phyloP scores from a whole-genome alignment of 2,888 invertebrate genomes.

The Eueremaeus valkanovi region DNA sequence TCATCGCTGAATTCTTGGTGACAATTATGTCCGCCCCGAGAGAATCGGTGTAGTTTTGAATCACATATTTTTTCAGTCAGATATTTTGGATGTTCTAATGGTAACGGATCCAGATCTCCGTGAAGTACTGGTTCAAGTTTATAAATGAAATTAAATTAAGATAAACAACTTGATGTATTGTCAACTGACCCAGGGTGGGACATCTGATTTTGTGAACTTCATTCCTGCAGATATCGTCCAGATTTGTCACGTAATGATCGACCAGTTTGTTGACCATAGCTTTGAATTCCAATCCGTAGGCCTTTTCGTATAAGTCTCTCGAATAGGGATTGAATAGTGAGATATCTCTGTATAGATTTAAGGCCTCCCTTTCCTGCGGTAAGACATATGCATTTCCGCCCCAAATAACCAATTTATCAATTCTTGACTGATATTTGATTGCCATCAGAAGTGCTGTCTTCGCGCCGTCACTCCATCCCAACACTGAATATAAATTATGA shows the following conservation, averaged over 20 bases:
- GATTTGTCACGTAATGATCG: conserved; percentile 27
- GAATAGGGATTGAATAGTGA: conserved; percentile 19
- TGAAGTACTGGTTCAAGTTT: background rate
- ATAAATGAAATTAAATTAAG: background rate
- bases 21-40: conserved; percentile 16
- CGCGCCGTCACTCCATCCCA: conserved; percentile 54
- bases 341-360: background rate
- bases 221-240: conserved; percentile 3
- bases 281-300: conserved; percentile 27
- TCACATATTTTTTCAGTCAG: conserved; percentile 2
- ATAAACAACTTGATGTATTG: no score
- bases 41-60: conserved; percentile 17
- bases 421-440: conserved; percentile 49
- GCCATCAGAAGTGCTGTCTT: conserved; percentile 52
- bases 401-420: conserved; percentile 48
- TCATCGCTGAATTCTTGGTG: conserved; percentile 32
- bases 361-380: background rate
- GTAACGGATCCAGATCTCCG: conserved; percentile 1
- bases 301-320: background rate
- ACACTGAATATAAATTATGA: conserved; percentile 48
- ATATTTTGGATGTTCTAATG: conserved; percentile 4
- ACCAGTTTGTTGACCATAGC: conserved; percentile 22
- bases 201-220: background rate
- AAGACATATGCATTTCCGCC: conserved; percentile 23
- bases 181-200: background rate